These are phyloP conservation scores for Itoplectis maculator DNA, from an alignment of 2,888 invertebrate genomes.

Conservation along the genomic window DNA sequence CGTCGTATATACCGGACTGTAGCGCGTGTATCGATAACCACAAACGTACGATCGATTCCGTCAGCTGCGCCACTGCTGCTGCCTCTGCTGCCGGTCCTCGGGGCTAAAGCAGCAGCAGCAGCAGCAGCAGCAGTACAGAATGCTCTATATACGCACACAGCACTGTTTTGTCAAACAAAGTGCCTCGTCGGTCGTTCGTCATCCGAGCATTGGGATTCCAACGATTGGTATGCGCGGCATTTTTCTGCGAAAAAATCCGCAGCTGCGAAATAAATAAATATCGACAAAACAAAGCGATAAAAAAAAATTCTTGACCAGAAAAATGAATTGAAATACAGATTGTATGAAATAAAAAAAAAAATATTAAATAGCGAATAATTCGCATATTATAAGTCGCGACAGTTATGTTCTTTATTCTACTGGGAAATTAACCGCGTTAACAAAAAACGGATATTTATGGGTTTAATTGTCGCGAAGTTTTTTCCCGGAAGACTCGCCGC, in stretches of 20 bases:
- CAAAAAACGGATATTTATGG: neutral
- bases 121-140: neutral
- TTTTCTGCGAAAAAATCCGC: constrained; percentile 5
- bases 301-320: neutral
- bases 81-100: constrained; percentile 14
- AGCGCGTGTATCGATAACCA: constrained; percentile 62
- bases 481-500: neutral
- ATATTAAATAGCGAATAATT: no score
- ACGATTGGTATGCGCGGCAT: constrained; percentile 38
- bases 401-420: no score
- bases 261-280: neutral
- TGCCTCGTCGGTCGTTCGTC: constrained; percentile 43
- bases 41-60: constrained; percentile 38
- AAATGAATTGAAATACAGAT: neutral
- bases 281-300: neutral
- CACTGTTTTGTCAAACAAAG: constrained; percentile 70
- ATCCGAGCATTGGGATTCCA: constrained; percentile 18
- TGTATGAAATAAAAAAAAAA: neutral
- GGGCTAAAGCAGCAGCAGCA: neutral
- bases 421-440: no score
- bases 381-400: no score
- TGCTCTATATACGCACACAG: constrained; percentile 1
- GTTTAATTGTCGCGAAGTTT: neutral
- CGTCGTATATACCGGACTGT: constrained; percentile 41
- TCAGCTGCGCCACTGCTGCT: constrained; percentile 14